A percentile compares a stretch with the other conserved stretches of the same genome.
phyloP scores from a whole-genome alignment of 1,140 invertebrate genomes.

The Lepidurus apus region DNA sequence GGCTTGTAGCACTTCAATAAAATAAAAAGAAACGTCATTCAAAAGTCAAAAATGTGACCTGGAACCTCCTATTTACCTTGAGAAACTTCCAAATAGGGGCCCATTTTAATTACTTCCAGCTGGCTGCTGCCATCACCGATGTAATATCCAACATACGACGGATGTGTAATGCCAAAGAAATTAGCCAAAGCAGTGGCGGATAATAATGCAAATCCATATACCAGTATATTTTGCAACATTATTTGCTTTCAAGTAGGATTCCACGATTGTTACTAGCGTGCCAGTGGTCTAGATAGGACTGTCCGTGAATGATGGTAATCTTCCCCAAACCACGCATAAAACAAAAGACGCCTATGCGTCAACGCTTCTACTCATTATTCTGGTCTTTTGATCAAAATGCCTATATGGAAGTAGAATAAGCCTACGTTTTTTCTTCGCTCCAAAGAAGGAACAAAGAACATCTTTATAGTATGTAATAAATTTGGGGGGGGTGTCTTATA shows the following conservation, averaged over 20 bases:
- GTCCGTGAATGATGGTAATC: neutral
- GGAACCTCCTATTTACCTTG: neutral
- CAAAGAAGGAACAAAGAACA: too few species aligned
- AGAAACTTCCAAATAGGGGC: neutral
- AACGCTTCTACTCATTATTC: too few species aligned
- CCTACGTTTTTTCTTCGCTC: too few species aligned
- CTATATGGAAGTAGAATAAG: too few species aligned
- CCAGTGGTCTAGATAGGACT: neutral
- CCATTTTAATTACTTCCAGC: neutral
- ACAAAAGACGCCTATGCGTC: too few species aligned
- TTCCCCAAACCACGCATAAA: neutral
- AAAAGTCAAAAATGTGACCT: too few species aligned
- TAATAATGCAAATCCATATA: neutral
- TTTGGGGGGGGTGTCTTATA: too few species aligned
- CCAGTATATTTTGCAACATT: neutral
- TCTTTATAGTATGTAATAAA: too few species aligned
- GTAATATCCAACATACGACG: neutral
- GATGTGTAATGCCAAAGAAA: neutral
- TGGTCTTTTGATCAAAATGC: too few species aligned
- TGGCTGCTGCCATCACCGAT: neutral
- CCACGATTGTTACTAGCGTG: neutral
- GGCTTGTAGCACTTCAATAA: too few species aligned
- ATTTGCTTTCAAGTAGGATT: neutral
- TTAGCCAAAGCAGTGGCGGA: neutral
- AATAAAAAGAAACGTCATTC: too few species aligned